These are phyloP conservation scores for Quiscalus mexicanus DNA, from an alignment of 2,113 vertebrate species.

Conservation along the genomic window DNA sequence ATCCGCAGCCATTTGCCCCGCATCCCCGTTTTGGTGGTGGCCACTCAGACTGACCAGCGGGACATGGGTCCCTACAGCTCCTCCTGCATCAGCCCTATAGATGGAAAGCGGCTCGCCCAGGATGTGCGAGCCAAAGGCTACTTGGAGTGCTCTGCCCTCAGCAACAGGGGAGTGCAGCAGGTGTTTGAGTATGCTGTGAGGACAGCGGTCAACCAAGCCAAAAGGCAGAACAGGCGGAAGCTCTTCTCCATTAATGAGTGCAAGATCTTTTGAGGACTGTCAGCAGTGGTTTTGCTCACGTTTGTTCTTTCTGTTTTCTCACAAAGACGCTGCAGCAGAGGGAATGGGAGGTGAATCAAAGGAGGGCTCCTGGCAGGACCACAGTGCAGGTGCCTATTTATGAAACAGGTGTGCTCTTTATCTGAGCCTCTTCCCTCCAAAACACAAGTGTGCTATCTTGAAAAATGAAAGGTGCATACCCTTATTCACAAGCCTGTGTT, in stretches of 20 bases:
- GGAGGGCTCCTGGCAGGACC: neutral
- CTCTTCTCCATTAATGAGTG: conserved; percentile 88
- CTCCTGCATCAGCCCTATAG: conserved; percentile 78
- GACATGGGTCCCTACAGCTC: conserved; percentile 81
- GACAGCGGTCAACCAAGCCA: conserved; percentile 85
- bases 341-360: neutral
- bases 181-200: conserved; percentile 95
- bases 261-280: conserved; percentile 80
- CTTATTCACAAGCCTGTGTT: neutral
- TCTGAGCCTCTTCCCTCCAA: neutral
- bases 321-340: neutral
- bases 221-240: conserved; percentile 79
- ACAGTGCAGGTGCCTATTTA: neutral
- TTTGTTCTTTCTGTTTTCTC: neutral
- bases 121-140: conserved; percentile 91
- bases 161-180: conserved; percentile 91
- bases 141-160: conserved; percentile 92
- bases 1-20: conserved; percentile 85
- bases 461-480: neutral
- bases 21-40: conserved; percentile 90
- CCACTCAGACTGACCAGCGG: conserved; percentile 93
- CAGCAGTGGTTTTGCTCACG: fast-evolving
- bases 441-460: neutral
- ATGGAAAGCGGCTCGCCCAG: conserved; percentile 87
- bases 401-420: neutral